Conservation (phyloP, 2,113 vertebrate species). For the Cyphomyrus plagiostoma region DNA sequence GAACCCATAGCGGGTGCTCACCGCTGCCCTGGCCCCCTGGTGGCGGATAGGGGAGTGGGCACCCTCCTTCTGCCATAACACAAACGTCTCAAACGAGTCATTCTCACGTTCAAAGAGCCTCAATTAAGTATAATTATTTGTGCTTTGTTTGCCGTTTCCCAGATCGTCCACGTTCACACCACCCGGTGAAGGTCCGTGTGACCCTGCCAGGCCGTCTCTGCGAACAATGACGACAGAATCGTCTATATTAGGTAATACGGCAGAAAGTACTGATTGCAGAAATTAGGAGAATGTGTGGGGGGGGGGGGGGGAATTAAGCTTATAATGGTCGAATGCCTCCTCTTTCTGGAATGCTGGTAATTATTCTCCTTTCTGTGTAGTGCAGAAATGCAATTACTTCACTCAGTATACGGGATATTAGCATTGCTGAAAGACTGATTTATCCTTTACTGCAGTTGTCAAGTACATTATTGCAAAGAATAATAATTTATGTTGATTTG, state of each 20-base stretch:
- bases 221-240: constrained; percentile 14
- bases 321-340: constrained; percentile 18
- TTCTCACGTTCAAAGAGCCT: constrained; percentile 3
- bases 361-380: constrained; percentile 32
- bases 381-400: constrained; percentile 36
- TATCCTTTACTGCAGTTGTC: constrained; percentile 39
- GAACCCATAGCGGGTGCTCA: background rate
- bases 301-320: constrained; percentile 6
- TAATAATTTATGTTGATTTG: constrained; percentile 31
- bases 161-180: background rate
- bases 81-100: background rate
- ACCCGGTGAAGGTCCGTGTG: background rate
- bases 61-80: background rate
- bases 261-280: constrained; percentile 24
- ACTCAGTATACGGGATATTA: constrained; percentile 34
- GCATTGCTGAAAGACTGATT: constrained; percentile 44
- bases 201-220: background rate
- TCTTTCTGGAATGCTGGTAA: constrained; percentile 41
- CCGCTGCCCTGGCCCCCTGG: background rate
- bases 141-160: background rate
- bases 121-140: constrained; percentile 18
- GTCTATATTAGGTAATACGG: constrained; percentile 20
- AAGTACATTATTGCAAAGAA: constrained; percentile 22
- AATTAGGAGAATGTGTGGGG: constrained; percentile 2
- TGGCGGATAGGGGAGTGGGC: background rate